A percentile compares a stretch with the other conserved stretches of the same genome.
These are phyloP conservation scores for Triplophysa tibetana DNA, from an alignment of 2,113 vertebrate genomes.

Conservation along the genomic window DNA sequence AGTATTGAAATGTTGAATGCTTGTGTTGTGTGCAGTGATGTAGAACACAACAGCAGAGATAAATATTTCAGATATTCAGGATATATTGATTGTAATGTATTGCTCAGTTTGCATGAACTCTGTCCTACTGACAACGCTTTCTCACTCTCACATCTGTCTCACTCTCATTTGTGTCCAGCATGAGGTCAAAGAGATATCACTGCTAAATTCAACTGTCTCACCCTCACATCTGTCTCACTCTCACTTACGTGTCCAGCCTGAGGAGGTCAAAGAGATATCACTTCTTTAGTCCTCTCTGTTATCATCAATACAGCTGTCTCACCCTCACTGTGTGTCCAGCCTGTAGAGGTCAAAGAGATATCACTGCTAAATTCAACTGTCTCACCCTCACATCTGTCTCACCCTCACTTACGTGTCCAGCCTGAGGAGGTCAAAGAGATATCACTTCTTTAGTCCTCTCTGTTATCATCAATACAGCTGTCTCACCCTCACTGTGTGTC, in stretches of 20 bases:
- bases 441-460: not conserved
- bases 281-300: not conserved
- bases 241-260: too few species aligned
- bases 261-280: too few species aligned
- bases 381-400: not conserved
- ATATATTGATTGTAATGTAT: not conserved
- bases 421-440: not conserved
- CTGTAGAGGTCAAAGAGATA: constrained; percentile 13
- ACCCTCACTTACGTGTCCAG: not conserved
- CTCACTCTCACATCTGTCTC: not conserved
- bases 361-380: not conserved
- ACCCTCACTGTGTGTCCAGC: not conserved
- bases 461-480: not conserved
- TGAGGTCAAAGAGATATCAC: not conserved
- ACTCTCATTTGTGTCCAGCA: not conserved
- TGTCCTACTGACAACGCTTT: too few species aligned
- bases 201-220: too few species aligned
- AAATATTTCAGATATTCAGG: not conserved
- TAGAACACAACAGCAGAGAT: not conserved
- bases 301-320: not conserved
- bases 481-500: not conserved
- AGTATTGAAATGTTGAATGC: too few species aligned
- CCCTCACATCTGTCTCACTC: too few species aligned
- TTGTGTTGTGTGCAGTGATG: too few species aligned
- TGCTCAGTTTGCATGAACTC: not conserved